A percentile compares a stretch with the other conserved stretches of the same genome.
These are phyloP conservation scores for Microctenopoma stevenorrisi DNA, from an alignment of 2,797 vertebrate species.

Conservation along the genomic window DNA sequence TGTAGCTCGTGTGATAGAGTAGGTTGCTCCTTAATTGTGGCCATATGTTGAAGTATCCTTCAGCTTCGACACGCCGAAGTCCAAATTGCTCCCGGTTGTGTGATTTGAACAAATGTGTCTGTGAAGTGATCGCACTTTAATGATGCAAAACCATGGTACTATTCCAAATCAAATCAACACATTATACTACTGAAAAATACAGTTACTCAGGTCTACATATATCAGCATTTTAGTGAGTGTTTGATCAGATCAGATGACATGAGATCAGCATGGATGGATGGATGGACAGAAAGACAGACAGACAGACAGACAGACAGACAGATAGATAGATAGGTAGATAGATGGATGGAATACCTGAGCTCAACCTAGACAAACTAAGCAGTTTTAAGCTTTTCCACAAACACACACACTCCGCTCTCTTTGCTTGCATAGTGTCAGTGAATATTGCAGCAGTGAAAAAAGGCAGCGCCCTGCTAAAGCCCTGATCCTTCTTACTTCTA, in stretches of 20 bases:
- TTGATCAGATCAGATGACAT: no score
- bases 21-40: not conserved
- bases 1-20: not conserved
- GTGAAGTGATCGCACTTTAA: not conserved
- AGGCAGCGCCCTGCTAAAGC: conserved; percentile 65
- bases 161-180: not conserved
- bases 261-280: no score
- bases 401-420: conserved; percentile 1
- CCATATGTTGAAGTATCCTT: not conserved
- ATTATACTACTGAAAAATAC: not conserved
- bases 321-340: no score
- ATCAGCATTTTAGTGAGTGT: no score
- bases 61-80: not conserved
- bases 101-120: not conserved
- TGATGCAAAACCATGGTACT: not conserved
- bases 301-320: no score
- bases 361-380: conserved; percentile 19
- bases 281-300: no score
- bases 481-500: conserved; percentile 82
- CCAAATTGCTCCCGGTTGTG: not conserved
- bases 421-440: conserved; percentile 61
- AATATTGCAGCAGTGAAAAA: conserved; percentile 61
- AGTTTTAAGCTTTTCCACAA: conserved; percentile 13
- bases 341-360: not conserved
- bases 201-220: not conserved